A percentile compares a stretch with the other conserved stretches of the same genome.
phyloP scores from a whole-genome alignment of 2,113 vertebrate species.

The Poeciliopsis occidentalis region DNA sequence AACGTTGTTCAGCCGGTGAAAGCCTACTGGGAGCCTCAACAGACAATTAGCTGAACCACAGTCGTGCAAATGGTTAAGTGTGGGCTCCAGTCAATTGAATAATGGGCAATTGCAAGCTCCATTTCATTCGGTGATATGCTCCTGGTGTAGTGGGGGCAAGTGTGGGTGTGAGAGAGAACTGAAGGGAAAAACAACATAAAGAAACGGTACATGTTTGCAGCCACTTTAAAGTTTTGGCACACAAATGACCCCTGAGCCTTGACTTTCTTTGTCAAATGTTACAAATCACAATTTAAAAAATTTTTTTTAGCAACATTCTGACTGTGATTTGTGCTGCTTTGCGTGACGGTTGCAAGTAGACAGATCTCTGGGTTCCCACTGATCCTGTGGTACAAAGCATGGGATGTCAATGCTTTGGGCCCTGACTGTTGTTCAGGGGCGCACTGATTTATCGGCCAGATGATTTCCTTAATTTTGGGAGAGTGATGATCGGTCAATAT shows the following conservation, averaged over 20 bases:
- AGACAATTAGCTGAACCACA: constrained; percentile 67
- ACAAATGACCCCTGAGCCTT: constrained; percentile 41
- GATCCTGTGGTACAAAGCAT: too few species aligned
- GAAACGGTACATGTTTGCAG: constrained; percentile 38
- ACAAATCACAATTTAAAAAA: constrained; percentile 37
- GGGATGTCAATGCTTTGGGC: too few species aligned
- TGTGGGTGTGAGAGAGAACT: constrained; percentile 27
- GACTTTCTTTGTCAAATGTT: constrained; percentile 38
- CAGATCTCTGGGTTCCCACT: too few species aligned
- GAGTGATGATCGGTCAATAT: too few species aligned
- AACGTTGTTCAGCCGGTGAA: constrained; percentile 39
- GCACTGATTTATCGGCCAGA: too few species aligned
- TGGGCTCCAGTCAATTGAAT: constrained; percentile 70
- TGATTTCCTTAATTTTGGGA: too few species aligned
- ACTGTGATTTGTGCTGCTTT: too few species aligned
- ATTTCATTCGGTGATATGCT: constrained; percentile 64
- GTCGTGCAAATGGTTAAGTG: constrained; percentile 68
- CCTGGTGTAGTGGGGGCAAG: constrained; percentile 41
- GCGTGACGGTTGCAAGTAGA: too few species aligned
- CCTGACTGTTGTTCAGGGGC: too few species aligned
- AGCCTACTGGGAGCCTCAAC: constrained; percentile 49
- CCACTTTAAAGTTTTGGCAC: constrained; percentile 39
- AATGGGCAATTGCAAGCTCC: constrained; percentile 73
- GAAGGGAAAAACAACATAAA: constrained; percentile 42
- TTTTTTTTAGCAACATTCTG: background rate